Evolutionary conservation across 2,888 invertebrate species (phyloP).

Genomic region (Lottia scabra): DNA sequence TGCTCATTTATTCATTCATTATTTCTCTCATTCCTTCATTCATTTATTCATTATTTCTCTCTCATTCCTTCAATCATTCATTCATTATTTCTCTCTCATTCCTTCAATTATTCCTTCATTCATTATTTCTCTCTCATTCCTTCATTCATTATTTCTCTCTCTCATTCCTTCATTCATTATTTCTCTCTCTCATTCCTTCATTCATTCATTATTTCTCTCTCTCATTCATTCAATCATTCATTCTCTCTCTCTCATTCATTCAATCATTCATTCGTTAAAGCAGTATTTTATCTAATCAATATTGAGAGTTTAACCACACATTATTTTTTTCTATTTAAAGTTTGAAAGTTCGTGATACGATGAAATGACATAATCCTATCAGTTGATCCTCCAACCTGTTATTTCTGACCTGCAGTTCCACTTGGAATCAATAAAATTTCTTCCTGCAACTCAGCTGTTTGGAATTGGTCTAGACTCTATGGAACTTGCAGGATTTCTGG

Average conservation of each 20-base stretch:
- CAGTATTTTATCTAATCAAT: neutral
- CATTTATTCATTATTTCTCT: neutral
- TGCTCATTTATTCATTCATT: slow-evolving; percentile 5
- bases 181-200: slow-evolving; percentile 15
- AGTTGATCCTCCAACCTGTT: too few relatives aligned
- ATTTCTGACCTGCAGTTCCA: too few relatives aligned
- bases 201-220: neutral
- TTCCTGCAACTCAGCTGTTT: too few relatives aligned
- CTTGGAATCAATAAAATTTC: too few relatives aligned
- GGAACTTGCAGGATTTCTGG: too few relatives aligned
- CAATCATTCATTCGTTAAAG: neutral
- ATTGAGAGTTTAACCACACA: neutral
- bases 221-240: neutral
- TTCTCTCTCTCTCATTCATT: neutral
- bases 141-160: slow-evolving; percentile 9
- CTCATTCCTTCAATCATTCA: neutral
- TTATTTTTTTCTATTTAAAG: too few relatives aligned
- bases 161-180: neutral
- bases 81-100: neutral
- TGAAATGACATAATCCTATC: too few relatives aligned
- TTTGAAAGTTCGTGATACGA: too few relatives aligned
- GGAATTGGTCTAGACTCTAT: too few relatives aligned
- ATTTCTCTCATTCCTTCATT: neutral
- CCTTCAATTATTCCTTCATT: neutral
- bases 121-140: slow-evolving; percentile 8